Conservation (phyloP, 2,888 invertebrate genomes). For the Pachycephus smyrnensis region DNA sequence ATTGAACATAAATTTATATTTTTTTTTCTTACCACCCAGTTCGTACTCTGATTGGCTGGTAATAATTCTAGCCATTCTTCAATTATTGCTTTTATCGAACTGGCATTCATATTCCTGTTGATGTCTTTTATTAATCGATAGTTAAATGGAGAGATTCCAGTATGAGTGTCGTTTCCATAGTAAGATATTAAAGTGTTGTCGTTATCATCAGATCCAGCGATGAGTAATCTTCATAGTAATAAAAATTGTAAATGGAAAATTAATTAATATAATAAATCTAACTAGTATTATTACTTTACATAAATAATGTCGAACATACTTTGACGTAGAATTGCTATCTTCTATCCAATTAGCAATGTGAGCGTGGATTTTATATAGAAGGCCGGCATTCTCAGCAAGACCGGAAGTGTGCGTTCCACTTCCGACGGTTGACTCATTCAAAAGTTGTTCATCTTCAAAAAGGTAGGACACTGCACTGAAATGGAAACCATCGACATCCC, state of each 20-base stretch:
- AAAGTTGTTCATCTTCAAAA: slow-evolving; percentile 36
- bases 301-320: slow-evolving; percentile 33
- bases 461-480: slow-evolving; percentile 44
- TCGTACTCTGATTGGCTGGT: slow-evolving; percentile 52
- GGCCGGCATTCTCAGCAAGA: slow-evolving; percentile 34
- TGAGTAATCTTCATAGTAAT: slow-evolving; percentile 45
- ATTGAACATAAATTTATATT: not conserved
- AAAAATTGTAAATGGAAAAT: not conserved
- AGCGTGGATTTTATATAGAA: slow-evolving; percentile 44
- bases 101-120: slow-evolving; percentile 41
- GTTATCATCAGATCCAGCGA: slow-evolving; percentile 49
- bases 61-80: slow-evolving; percentile 47
- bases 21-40: slow-evolving; percentile 55
- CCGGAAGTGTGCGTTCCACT: slow-evolving; percentile 25
- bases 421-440: slow-evolving; percentile 29
- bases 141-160: slow-evolving; percentile 52
- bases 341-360: slow-evolving; percentile 46
- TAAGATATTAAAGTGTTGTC: slow-evolving; percentile 46
- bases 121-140: slow-evolving; percentile 49
- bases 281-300: not conserved
- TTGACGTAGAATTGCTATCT: slow-evolving; percentile 37
- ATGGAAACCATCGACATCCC: slow-evolving; percentile 52
- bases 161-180: slow-evolving; percentile 51
- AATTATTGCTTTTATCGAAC: slow-evolving; percentile 40
- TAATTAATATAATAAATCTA: not conserved